Conservation (phyloP, 2,888 invertebrate genomes). For the Heteromyza rotundicornis region DNA sequence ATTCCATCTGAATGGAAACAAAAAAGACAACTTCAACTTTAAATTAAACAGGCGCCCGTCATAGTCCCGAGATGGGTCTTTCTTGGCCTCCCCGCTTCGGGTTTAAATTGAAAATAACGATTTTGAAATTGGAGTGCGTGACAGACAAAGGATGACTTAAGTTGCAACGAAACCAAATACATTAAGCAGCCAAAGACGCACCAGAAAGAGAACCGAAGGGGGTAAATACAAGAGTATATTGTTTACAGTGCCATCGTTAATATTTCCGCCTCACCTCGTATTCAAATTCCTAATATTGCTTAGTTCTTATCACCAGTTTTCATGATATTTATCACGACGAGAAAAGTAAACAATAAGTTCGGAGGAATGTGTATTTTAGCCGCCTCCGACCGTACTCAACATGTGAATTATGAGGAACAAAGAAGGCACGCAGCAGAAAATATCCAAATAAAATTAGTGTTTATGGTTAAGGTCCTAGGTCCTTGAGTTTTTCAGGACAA, state of each 20-base stretch:
- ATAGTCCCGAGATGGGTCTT: neutral
- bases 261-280: no score
- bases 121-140: slow-evolving; percentile 9
- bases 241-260: no score
- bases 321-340: neutral
- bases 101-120: slow-evolving; percentile 8
- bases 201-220: no score
- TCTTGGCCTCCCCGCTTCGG: neutral
- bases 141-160: slow-evolving; percentile 14
- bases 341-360: neutral
- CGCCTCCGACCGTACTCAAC: neutral
- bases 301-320: no score
- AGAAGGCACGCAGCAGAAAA: no score
- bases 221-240: no score
- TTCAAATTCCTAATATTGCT: no score
- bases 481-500: neutral
- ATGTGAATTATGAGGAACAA: neutral
- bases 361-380: no score
- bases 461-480: neutral
- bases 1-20: neutral
- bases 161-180: slow-evolving; percentile 2
- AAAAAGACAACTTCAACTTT: neutral
- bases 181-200: neutral
- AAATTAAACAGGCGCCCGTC: slow-evolving; percentile 9
- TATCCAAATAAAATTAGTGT: neutral